These are phyloP conservation scores for Arvicanthis niloticus DNA, from an alignment of 2,113 vertebrate species.

Conservation along the genomic window DNA sequence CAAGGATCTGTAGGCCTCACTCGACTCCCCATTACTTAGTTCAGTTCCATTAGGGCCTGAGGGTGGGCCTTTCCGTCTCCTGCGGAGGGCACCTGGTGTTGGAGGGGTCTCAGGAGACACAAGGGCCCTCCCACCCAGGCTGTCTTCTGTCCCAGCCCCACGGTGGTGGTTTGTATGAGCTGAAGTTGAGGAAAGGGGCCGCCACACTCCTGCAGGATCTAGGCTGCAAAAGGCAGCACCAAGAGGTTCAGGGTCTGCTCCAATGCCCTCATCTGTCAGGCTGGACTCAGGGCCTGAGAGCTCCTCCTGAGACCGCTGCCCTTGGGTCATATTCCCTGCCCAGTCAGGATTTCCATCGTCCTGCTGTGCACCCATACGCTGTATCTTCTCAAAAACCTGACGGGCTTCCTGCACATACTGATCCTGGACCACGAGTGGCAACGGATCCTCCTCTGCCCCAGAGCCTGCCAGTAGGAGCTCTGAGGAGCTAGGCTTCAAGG, in stretches of 20 bases:
- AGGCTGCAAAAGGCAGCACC: slow-evolving; percentile 86
- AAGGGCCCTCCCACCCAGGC: slow-evolving; percentile 64
- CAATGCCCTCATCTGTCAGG: slow-evolving; percentile 97
- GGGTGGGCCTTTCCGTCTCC: slow-evolving; percentile 94
- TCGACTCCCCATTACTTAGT: slow-evolving; percentile 88
- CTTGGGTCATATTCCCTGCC: slow-evolving; percentile 75
- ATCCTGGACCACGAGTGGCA: slow-evolving; percentile 91
- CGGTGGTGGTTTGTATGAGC: slow-evolving; percentile 58
- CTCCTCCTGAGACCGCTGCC: slow-evolving; percentile 91
- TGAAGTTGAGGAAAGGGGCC: slow-evolving; percentile 76
- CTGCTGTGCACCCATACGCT: slow-evolving; percentile 92
- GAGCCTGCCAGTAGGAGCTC: slow-evolving; percentile 92
- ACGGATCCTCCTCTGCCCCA: slow-evolving; percentile 85
- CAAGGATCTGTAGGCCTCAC: slow-evolving; percentile 94
- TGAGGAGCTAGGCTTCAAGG: slow-evolving; percentile 93
- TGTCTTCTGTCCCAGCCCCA: slow-evolving; percentile 67
- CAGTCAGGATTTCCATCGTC: slow-evolving; percentile 83
- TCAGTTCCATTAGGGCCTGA: slow-evolving; percentile 90
- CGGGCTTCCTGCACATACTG: slow-evolving; percentile 95
- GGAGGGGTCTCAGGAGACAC: slow-evolving; percentile 75
- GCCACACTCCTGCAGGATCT: slow-evolving; percentile 89
- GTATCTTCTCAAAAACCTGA: slow-evolving; percentile 97
- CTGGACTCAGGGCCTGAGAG: slow-evolving; percentile 95
- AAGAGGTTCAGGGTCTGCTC: slow-evolving; percentile 92
- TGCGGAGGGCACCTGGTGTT: slow-evolving; percentile 92